Conservation (phyloP, 2,113 vertebrate genomes). For the Prinia subflava region DNA sequence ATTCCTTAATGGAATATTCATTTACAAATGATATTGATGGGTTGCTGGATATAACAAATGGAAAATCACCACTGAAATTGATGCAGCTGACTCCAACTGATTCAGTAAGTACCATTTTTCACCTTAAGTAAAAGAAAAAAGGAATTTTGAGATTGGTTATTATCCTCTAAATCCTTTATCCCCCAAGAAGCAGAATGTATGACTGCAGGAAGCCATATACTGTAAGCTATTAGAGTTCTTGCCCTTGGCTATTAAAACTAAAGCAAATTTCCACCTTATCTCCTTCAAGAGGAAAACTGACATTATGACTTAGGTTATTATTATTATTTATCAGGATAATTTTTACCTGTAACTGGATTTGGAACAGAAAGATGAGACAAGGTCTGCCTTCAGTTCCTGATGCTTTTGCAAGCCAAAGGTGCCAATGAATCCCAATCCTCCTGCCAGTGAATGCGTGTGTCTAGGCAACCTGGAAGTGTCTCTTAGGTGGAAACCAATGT, state of each 20-base stretch:
- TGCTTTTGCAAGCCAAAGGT: background rate
- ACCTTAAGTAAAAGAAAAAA: conserved; percentile 1
- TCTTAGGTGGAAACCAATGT: background rate
- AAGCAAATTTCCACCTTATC: background rate
- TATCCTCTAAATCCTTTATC: background rate
- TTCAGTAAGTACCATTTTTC: background rate
- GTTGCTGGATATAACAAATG: background rate
- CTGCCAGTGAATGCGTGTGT: background rate
- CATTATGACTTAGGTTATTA: background rate
- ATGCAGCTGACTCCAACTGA: background rate
- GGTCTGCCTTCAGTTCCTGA: background rate
- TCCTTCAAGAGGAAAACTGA: background rate
- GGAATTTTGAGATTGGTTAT: background rate
- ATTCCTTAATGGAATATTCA: conserved; percentile 23
- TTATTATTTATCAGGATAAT: background rate
- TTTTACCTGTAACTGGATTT: background rate
- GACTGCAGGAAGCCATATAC: background rate
- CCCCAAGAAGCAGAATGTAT: background rate
- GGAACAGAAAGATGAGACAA: background rate
- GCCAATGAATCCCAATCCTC: background rate
- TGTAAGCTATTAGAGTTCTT: background rate
- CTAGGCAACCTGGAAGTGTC: background rate
- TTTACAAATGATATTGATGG: background rate
- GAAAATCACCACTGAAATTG: background rate
- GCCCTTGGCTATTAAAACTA: background rate